Evolutionary conservation across 2,797 vertebrate species (phyloP).

Genomic region (Florisuga fusca): DNA sequence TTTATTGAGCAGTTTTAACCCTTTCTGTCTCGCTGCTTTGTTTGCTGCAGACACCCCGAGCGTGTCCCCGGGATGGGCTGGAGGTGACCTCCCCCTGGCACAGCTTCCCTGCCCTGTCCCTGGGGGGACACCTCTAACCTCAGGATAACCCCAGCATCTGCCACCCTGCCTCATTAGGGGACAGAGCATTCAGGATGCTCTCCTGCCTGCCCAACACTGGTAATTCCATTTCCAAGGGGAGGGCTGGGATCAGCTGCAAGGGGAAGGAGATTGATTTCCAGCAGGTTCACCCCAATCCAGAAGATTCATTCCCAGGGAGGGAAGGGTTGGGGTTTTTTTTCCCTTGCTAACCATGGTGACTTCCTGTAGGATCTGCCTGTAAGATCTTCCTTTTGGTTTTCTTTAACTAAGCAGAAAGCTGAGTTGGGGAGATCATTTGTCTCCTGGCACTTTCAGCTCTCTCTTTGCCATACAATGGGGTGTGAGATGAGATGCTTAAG

Average conservation of each 20-base stretch:
- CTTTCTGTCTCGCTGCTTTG: slow-evolving; percentile 37
- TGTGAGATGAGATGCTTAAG: neutral
- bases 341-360: neutral
- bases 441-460: neutral
- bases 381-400: slow-evolving; percentile 10
- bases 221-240: slow-evolving; percentile 9
- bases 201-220: neutral
- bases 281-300: neutral
- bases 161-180: neutral
- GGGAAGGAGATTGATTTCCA: neutral
- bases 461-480: neutral
- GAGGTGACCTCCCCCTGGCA: neutral
- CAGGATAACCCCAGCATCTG: slow-evolving; percentile 20
- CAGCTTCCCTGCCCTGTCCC: neutral
- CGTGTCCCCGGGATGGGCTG: neutral
- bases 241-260: neutral
- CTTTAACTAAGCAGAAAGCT: neutral
- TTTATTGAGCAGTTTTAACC: slow-evolving; percentile 18
- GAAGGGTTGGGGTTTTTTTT: neutral
- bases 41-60: neutral
- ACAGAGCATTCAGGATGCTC: neutral
- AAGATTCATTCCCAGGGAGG: neutral
- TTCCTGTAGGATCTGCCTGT: neutral
- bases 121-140: neutral
- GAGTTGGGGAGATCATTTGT: neutral